Percentiles rank a stretch among this genome's conserved stretches.
phyloP scores from a whole-genome alignment of 1,140 invertebrate species.

The Bombus cullumanus region DNA sequence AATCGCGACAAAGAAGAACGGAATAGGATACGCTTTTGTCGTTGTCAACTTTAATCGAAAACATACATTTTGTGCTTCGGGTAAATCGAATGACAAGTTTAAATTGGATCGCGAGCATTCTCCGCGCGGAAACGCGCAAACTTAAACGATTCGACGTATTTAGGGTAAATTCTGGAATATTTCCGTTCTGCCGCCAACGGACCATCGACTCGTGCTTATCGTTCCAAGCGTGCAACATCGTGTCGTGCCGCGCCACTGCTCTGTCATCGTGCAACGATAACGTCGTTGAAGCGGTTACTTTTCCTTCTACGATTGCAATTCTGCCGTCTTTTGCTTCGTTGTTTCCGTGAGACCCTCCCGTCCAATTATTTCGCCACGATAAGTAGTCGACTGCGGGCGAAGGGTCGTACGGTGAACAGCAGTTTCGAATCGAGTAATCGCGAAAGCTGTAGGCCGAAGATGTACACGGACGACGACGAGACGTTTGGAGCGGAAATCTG shows the following conservation, averaged over 20 bases:
- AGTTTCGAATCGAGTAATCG: not conserved
- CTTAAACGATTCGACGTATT: conserved; percentile 4
- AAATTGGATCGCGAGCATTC: not conserved
- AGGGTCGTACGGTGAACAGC: not conserved
- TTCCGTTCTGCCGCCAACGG: not conserved
- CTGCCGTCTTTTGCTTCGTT: not conserved
- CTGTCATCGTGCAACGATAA: not conserved
- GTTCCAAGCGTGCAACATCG: not conserved
- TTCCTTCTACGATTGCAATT: not conserved
- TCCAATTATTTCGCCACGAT: not conserved
- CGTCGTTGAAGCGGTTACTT: no score
- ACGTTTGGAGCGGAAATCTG: no score
- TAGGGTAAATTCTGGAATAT: conserved; percentile 1
- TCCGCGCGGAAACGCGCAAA: not conserved
- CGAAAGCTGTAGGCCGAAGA: no score
- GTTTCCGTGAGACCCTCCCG: not conserved
- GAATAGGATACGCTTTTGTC: not conserved
- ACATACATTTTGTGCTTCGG: not conserved
- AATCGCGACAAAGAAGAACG: not conserved
- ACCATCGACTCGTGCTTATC: not conserved
- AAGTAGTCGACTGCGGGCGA: not conserved
- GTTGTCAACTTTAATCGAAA: not conserved
- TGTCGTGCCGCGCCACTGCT: not conserved
- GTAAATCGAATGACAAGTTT: not conserved
- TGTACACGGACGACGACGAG: no score